Evolutionary conservation across 2,797 vertebrate genomes (phyloP).

Genomic region (Gadopsis marmoratus): DNA sequence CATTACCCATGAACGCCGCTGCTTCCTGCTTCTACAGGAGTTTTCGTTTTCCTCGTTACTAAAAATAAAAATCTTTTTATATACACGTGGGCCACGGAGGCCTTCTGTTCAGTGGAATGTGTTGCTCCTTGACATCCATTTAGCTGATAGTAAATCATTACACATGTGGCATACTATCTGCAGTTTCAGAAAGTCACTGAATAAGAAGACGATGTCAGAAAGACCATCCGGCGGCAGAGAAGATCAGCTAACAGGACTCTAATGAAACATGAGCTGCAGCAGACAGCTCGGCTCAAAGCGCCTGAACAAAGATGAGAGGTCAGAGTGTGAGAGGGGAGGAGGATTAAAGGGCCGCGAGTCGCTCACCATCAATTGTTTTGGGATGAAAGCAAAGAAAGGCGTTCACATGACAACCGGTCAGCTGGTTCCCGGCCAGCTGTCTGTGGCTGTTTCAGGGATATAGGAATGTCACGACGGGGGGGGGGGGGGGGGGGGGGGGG

Average conservation of each 20-base stretch:
- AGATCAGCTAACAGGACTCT: conserved; percentile 17
- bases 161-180: no score
- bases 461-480: conserved; percentile 65
- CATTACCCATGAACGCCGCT: not conserved
- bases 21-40: not conserved
- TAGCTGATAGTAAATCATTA: not conserved
- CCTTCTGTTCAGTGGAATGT: not conserved
- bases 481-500: no score
- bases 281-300: not conserved
- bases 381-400: conserved; percentile 71
- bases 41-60: not conserved
- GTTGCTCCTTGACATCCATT: not conserved
- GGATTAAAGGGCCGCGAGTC: conserved; percentile 57
- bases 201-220: not conserved
- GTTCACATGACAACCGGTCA: conserved; percentile 80
- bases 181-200: not conserved
- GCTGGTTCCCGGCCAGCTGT: conserved; percentile 80
- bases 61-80: no score
- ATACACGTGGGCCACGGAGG: not conserved
- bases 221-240: not conserved
- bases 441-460: conserved; percentile 56
- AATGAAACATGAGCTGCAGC: not conserved
- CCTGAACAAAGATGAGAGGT: conserved; percentile 21
- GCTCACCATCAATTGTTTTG: conserved; percentile 65
- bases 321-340: conserved; percentile 7